Conservation (phyloP, 2,888 invertebrate species). For the Octonoba sinensis region DNA sequence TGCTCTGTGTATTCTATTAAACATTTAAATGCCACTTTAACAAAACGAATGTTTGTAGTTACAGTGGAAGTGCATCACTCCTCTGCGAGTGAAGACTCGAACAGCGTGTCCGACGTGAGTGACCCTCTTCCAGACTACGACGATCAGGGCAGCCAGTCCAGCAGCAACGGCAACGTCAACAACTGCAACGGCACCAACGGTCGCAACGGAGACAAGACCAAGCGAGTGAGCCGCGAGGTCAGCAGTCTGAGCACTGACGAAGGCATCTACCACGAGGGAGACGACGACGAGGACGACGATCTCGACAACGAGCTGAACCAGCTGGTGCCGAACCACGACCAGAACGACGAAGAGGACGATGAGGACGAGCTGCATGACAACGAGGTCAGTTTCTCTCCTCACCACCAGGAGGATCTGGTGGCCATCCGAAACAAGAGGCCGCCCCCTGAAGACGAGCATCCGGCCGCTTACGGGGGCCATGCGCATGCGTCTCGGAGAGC, state of each 20-base stretch:
- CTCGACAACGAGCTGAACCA: conserved; percentile 32
- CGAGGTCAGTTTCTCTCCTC: conserved; percentile 65
- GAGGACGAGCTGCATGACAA: conserved; percentile 65
- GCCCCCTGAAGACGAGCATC: conserved; percentile 30
- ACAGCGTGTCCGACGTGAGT: conserved; percentile 66
- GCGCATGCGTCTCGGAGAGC: conserved; percentile 59
- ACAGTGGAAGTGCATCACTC: conserved; percentile 67
- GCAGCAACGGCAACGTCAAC: conserved; percentile 39
- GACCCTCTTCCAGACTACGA: conserved; percentile 78
- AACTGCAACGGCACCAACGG: conserved; percentile 70
- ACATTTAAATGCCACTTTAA: too few species aligned
- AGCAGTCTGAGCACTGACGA: conserved; percentile 66
- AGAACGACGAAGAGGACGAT: conserved; percentile 59
- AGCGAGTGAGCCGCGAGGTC: conserved; percentile 61
- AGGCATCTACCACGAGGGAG: conserved; percentile 66
- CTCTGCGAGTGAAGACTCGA: conserved; percentile 66
- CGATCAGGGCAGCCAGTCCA: conserved; percentile 74
- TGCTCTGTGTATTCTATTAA: too few species aligned
- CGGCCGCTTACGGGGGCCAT: conserved; percentile 10
- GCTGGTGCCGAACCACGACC: conserved; percentile 29
- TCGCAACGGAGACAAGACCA: conserved; percentile 68
- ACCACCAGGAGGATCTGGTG: conserved; percentile 65
- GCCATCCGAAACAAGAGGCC: conserved; percentile 64
- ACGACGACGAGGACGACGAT: conserved; percentile 52
- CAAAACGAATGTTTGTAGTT: conserved; percentile 49